phyloP scores from a whole-genome alignment of 2,888 invertebrate genomes.

The Xestobium rufovillosum region DNA sequence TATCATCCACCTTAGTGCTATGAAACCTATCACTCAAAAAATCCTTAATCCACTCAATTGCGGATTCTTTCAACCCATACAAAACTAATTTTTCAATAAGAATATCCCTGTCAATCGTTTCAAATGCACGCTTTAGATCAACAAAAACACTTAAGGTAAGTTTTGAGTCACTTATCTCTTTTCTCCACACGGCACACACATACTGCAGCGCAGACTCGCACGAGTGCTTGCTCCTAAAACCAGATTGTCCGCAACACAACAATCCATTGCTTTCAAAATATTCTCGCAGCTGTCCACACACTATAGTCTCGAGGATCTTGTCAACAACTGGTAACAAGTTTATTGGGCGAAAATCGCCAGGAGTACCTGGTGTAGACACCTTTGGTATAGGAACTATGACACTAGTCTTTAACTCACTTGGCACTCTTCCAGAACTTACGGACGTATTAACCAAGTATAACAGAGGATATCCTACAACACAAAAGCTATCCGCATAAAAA shows the following conservation, averaged over 20 bases:
- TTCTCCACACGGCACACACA: slow-evolving; percentile 14
- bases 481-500: too few relatives aligned
- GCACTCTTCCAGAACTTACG: slow-evolving; percentile 6
- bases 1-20: slow-evolving; percentile 10
- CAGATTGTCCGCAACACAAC: slow-evolving; percentile 10
- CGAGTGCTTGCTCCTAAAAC: slow-evolving; percentile 14
- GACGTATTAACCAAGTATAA: slow-evolving; percentile 8
- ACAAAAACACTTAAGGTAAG: slow-evolving; percentile 15
- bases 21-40: slow-evolving; percentile 17
- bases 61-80: slow-evolving; percentile 9
- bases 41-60: slow-evolving; percentile 11
- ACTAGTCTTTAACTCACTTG: slow-evolving; percentile 6
- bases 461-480: slow-evolving; percentile 10
- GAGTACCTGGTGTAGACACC: not conserved
- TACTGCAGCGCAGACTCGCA: slow-evolving; percentile 16
- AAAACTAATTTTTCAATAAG: slow-evolving; percentile 12
- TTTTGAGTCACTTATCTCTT: slow-evolving; percentile 9
- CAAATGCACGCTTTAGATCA: slow-evolving; percentile 16
- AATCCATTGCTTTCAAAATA: slow-evolving; percentile 15
- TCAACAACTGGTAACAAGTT: slow-evolving; percentile 18
- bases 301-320: slow-evolving; percentile 18
- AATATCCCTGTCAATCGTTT: slow-evolving; percentile 15
- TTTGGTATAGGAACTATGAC: slow-evolving; percentile 8
- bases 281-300: slow-evolving; percentile 12
- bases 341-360: slow-evolving; percentile 18